phyloP scores from a whole-genome alignment of 2,113 vertebrate genomes.

The Microcebus griseorufus region DNA sequence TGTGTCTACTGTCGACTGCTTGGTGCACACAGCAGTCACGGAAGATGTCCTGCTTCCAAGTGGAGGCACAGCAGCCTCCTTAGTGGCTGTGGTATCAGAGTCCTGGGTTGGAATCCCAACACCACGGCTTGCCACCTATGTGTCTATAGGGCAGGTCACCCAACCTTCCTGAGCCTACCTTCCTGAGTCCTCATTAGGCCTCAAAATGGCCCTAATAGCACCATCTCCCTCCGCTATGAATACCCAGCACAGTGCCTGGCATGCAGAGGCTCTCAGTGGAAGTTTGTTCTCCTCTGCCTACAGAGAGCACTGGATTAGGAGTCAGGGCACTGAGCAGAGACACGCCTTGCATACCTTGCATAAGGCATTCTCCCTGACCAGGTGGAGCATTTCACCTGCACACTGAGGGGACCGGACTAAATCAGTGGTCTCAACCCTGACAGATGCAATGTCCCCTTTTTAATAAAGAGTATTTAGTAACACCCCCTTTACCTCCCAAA shows the following conservation, averaged over 20 bases:
- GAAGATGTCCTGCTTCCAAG: background rate
- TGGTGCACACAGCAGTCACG: background rate
- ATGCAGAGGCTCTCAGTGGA: background rate
- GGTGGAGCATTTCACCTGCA: background rate
- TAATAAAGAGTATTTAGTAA: background rate
- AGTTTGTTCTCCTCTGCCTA: background rate
- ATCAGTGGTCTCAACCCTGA: background rate
- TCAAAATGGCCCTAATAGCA: background rate
- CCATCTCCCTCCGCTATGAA: fast-evolving
- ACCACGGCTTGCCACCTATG: fast-evolving
- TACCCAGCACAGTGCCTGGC: background rate
- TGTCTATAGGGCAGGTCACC: background rate
- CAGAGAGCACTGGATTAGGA: background rate
- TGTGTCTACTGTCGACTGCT: background rate
- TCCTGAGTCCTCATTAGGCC: background rate
- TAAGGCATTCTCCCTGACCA: background rate
- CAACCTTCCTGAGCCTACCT: background rate
- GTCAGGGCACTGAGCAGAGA: background rate
- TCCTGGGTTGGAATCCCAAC: background rate
- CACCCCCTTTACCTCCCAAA: background rate
- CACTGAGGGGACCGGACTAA: background rate
- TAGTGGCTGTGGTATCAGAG: background rate
- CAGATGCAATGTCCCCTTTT: background rate
- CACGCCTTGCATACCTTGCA: fast-evolving
- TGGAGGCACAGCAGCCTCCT: background rate